Conservation (phyloP, 2,797 vertebrate species). For the Falco naumanni region DNA sequence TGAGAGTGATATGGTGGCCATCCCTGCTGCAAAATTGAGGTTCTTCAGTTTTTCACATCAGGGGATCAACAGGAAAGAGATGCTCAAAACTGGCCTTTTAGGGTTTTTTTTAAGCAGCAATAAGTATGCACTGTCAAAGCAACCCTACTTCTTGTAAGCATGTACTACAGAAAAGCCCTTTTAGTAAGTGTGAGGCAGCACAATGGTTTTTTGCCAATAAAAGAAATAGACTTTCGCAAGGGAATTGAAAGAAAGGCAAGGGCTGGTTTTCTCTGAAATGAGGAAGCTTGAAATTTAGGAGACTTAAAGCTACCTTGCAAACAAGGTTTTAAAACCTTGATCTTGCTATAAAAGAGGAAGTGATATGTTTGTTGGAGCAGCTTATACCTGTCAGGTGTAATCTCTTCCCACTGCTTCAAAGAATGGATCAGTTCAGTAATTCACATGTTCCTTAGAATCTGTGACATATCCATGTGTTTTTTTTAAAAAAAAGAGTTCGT, state of each 20-base stretch:
- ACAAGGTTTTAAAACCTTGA: background rate
- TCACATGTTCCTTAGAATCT: background rate
- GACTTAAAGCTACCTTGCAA: background rate
- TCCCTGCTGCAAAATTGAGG: background rate
- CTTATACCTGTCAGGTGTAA: background rate
- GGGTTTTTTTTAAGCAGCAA: background rate
- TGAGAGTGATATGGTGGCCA: background rate
- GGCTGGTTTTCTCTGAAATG: background rate
- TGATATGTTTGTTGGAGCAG: background rate
- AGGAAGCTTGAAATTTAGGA: background rate
- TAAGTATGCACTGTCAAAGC: background rate
- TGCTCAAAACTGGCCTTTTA: background rate
- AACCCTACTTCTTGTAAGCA: background rate
- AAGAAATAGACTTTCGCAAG: background rate
- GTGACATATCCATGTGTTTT: background rate
- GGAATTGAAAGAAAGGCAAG: background rate
- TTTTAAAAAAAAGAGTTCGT: background rate
- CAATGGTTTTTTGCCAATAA: background rate
- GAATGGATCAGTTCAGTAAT: background rate
- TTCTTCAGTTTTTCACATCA: background rate
- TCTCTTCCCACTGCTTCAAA: background rate
- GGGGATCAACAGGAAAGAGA: background rate
- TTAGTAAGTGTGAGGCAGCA: background rate
- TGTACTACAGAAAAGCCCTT: background rate
- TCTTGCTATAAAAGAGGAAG: background rate